Evolutionary conservation across 2,797 vertebrate species (phyloP), one percentile per base, ranked within the genome.

Genomic region (Ctenosaura bakeri): DNA sequence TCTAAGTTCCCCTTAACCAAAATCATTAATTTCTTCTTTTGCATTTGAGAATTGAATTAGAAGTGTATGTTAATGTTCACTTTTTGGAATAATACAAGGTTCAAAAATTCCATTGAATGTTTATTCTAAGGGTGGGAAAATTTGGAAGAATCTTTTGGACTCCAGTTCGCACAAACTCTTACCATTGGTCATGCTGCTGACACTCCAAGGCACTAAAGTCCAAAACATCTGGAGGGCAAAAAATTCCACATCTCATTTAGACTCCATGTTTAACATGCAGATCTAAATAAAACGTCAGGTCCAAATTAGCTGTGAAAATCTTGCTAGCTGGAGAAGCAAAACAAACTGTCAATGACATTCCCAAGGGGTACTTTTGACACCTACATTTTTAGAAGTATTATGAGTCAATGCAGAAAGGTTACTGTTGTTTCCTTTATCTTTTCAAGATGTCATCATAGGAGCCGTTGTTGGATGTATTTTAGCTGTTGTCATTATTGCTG

Each of bases 401-500:
- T 59, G 46, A 52, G 10, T 80, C 46, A 1, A 26, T 14, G 6
- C 22, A 38, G 7, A 54, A 46, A 66, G 29, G 35, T 66, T 35
- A 92, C 85, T 22, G 92, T 52, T 94, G 80, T 93, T 93, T 89
- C 90, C 42, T 93, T 52, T 76, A 46, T 85, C 86, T 83, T 7
- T 59, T n/a, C n/a, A 93, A 98, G 97, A 95, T 64, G 94, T 97
- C 87, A 96, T 98, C 91, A 95, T 90, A 54, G 97, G 97, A 94
- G 97, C 96, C 0, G 96, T 97, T 56, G 94, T 97, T 32, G 97
- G 97, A 6, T 96, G 96, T 69, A 94, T 98, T 93, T 94, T 98
- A 50, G 97, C 95, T 59, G 62, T 96, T 42, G 3, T 97, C 88
- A 95, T 96, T 74, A 95, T 97, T 10, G 93, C 95, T 0, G 59